Base-by-base conservation (phyloP, 2,797 vertebrate genomes). In the Nasua narica region DNA sequence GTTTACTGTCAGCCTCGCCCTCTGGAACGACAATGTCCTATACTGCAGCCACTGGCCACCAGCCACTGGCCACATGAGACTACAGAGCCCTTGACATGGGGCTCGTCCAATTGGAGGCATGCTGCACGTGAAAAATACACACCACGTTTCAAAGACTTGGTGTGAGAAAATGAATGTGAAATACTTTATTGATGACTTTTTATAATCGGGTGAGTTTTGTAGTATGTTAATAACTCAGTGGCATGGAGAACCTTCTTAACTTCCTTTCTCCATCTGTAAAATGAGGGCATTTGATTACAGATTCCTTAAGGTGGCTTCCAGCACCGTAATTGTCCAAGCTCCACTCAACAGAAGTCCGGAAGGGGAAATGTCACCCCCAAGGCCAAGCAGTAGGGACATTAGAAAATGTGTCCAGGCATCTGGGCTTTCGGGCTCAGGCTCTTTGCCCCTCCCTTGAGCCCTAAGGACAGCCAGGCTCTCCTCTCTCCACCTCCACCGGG, bases 191-290 rank as follows among this genome's bases (percentile, higher is more conserved):
- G 32, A 84, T 67, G 13, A 25, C 48, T 74, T 69, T 72, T 91
- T 60, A 62, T 52, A 48, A 43, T 56, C 65, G 62, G 43, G 32
- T 92, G 15, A 19, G 56, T 86, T 95, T 94, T 76, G n/a, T 18
- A n/a, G 16, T 50, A n/a, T 70, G 23, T 54, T 56, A 40, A 90
- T 58, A 23, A 29, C 23, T 87, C 19, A 7, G 40, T 58, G 70
- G 65, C 77, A 79, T 69, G 35, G 27, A 50, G 79, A 48, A 77
- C 11, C 29, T 56, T 43, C 35, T 69, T 70, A 54, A 27, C 43
- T 43, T 96, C n/a, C 70, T 82, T 95, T 95, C 77, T 65, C 40
- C 60, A 46, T 32, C 48, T 94, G n/a, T 82, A 50, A 81, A 85
- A 72, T 65, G 77, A 95, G 18, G 15, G 23, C 9, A 46, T 90